Evolutionary conservation across 37 sponge, comb jelly and placozoan genomes (phyloP).

Genomic region (Mnemiopsis leidyi): DNA sequence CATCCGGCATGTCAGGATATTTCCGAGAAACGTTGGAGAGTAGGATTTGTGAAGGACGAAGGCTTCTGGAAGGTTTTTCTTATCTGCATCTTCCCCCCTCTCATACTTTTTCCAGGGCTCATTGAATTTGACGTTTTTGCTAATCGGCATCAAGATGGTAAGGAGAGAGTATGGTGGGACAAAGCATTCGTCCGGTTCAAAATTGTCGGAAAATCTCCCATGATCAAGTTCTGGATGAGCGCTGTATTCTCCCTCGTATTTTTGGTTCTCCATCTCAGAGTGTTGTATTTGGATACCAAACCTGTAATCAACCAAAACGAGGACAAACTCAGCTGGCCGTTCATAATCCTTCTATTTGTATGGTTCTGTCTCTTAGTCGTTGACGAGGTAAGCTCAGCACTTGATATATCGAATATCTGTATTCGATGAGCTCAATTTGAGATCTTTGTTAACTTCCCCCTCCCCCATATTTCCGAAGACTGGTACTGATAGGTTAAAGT

Average conservation of each 20-base stretch:
- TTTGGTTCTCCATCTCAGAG: not conserved
- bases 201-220: conserved; percentile 10
- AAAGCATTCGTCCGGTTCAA: not conserved
- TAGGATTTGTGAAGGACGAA: conserved; percentile 22
- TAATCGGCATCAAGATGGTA: not conserved
- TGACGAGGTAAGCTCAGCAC: not conserved
- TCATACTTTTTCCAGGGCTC: not conserved
- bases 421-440: too few species aligned
- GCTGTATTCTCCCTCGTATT: not conserved
- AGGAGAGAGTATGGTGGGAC: not conserved
- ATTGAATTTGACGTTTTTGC: conserved; percentile 17
- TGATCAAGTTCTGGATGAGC: conserved; percentile 32
- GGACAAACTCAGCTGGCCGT: not conserved
- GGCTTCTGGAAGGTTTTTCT: conserved; percentile 14
- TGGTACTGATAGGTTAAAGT: too few species aligned
- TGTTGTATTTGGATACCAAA: conserved; percentile 3
- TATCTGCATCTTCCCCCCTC: not conserved
- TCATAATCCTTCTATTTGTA: not conserved
- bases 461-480: too few species aligned
- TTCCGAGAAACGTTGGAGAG: conserved; percentile 3
- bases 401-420: too few species aligned
- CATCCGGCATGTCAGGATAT: conserved; percentile 34
- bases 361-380: not conserved
- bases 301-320: not conserved
- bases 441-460: too few species aligned